Percentiles rank a stretch among this genome's conserved stretches.
phyloP scores from a whole-genome alignment of 2,113 vertebrate genomes.

The Vicugna pacos region DNA sequence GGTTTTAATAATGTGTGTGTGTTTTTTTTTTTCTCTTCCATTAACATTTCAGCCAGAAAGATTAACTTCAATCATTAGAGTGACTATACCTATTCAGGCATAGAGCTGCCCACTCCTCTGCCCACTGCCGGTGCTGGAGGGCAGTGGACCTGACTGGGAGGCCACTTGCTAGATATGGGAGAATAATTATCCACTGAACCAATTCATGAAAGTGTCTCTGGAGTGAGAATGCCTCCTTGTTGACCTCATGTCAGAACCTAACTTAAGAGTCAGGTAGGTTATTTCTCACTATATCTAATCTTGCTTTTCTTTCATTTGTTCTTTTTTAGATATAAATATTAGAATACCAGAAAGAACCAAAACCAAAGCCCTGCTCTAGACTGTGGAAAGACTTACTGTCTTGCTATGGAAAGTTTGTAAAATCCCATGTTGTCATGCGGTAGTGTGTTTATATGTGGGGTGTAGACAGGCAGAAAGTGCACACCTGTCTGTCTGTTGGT shows the following conservation, averaged over 20 bases:
- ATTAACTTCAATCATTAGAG: constrained; percentile 70
- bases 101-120: constrained; percentile 84
- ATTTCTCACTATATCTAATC: constrained; percentile 83
- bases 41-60: constrained; percentile 62
- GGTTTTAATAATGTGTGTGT: constrained; percentile 77
- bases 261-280: constrained; percentile 81
- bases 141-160: constrained; percentile 87
- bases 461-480: neutral
- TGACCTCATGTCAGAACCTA: constrained; percentile 83
- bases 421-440: neutral
- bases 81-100: constrained; percentile 84
- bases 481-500: neutral
- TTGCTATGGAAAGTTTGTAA: constrained; percentile 55
- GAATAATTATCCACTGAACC: constrained; percentile 79
- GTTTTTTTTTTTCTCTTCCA: constrained; percentile 75
- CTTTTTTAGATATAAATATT: constrained; percentile 72
- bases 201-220: constrained; percentile 83
- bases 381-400: neutral
- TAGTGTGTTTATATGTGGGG: neutral
- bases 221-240: constrained; percentile 84
- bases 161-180: constrained; percentile 81
- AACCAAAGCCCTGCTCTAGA: constrained; percentile 31
- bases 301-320: constrained; percentile 75
- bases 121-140: constrained; percentile 83
- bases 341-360: constrained; percentile 56